Percentiles rank a stretch among this genome's conserved stretches.
Conservation (phyloP, 2,797 vertebrate species). For the Acanthurus tractus region DNA sequence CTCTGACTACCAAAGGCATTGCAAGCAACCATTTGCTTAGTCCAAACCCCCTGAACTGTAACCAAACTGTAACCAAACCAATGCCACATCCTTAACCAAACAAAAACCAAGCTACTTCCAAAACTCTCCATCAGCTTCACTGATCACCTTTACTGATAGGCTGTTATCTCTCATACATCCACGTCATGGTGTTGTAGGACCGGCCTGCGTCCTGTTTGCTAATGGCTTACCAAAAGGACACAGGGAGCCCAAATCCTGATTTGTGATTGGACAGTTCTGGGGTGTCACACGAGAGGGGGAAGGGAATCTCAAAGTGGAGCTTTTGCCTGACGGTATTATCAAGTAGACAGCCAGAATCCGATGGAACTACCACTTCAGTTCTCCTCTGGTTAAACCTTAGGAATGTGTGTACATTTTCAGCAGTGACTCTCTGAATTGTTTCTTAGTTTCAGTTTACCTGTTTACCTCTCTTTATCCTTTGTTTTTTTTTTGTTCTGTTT, state of each 20-base stretch:
- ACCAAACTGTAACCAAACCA: constrained; percentile 84
- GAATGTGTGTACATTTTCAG: constrained; percentile 93
- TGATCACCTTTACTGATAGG: constrained; percentile 64
- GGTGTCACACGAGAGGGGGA: constrained; percentile 71
- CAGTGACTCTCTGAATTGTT: constrained; percentile 88
- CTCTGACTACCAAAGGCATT: constrained; percentile 84
- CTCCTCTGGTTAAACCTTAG: constrained; percentile 91
- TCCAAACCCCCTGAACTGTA: constrained; percentile 80
- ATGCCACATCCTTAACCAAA: constrained; percentile 84
- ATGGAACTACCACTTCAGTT: constrained; percentile 88
- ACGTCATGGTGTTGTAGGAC: constrained; percentile 53
- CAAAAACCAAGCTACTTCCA: constrained; percentile 82
- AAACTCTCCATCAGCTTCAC: constrained; percentile 75
- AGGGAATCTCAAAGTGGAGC: constrained; percentile 78
- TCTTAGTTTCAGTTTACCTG: constrained; percentile 81
- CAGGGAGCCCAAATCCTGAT: constrained; percentile 68
- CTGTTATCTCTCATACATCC: constrained; percentile 64
- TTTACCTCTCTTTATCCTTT: constrained; percentile 81
- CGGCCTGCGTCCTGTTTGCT: constrained; percentile 48
- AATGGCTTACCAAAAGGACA: constrained; percentile 56
- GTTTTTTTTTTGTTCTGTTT: constrained; percentile 66
- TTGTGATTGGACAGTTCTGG: constrained; percentile 85
- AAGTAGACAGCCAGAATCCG: constrained; percentile 78
- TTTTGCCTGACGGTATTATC: constrained; percentile 71
- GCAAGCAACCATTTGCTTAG: constrained; percentile 73